Evolutionary conservation across 2,797 vertebrate species (phyloP).

Genomic region (Falco biarmicus): DNA sequence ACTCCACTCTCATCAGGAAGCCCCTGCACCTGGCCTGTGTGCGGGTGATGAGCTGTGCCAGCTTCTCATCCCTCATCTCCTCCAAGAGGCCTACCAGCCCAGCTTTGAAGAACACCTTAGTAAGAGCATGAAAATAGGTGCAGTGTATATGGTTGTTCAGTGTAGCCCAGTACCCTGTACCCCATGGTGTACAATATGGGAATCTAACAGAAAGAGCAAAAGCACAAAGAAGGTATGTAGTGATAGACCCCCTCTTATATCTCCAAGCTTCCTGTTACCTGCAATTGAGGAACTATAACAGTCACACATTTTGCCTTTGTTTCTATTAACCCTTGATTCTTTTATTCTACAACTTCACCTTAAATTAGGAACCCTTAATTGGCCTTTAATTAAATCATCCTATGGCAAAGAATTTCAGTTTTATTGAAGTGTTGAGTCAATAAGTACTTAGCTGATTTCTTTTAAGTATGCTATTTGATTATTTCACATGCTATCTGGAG

Average conservation of each 20-base stretch:
- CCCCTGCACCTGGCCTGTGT: slow-evolving; percentile 74
- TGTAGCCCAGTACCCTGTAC: background rate
- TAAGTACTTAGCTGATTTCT: background rate
- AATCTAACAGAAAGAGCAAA: background rate
- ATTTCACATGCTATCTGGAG: background rate
- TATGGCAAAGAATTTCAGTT: background rate
- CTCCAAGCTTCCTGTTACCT: background rate
- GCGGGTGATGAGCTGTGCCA: slow-evolving; percentile 82
- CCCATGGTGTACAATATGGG: background rate
- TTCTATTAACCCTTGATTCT: background rate
- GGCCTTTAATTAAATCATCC: background rate
- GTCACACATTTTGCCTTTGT: background rate
- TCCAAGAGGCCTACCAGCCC: slow-evolving; percentile 80
- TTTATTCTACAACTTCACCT: background rate
- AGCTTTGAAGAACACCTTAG: slow-evolving; percentile 77
- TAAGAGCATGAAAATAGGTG: background rate
- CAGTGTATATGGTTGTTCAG: background rate
- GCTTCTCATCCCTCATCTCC: slow-evolving; percentile 86
- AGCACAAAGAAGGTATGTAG: background rate
- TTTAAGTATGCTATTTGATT: background rate
- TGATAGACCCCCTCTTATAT: background rate
- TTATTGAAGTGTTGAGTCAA: background rate
- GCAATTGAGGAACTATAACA: background rate
- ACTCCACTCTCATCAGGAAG: too few species aligned
- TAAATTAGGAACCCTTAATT: background rate